These are phyloP conservation scores for Rhipidura dahli DNA, from an alignment of 2,113 vertebrate species.

Conservation along the genomic window DNA sequence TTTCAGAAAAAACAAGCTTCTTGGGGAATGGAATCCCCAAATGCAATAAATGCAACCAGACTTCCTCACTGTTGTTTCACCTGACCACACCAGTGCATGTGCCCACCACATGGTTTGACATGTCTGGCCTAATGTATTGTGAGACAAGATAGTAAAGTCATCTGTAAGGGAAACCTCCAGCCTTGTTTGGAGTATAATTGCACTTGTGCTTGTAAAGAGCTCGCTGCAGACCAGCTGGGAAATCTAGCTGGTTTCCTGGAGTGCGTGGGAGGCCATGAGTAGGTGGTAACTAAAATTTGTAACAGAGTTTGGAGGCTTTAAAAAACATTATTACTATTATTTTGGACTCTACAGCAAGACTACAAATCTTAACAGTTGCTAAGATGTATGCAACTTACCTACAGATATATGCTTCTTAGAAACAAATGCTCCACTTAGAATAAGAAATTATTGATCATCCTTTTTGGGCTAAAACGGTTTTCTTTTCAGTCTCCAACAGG, in stretches of 20 bases:
- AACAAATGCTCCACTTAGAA: background rate
- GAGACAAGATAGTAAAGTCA: background rate
- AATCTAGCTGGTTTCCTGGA: conserved; percentile 3
- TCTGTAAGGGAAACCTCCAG: background rate
- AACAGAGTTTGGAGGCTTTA: background rate
- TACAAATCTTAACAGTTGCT: background rate
- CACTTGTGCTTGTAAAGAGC: background rate
- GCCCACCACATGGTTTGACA: background rate
- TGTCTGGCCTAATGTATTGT: background rate
- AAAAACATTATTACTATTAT: background rate
- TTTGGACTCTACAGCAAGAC: background rate
- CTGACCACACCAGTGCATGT: accelerated
- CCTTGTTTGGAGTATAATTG: background rate
- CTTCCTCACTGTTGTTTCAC: background rate
- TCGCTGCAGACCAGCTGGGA: conserved; percentile 6
- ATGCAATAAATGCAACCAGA: background rate
- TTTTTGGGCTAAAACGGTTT: background rate
- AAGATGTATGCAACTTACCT: background rate
- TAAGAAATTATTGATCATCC: background rate
- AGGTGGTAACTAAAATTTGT: conserved; percentile 45
- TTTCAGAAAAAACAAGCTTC: background rate
- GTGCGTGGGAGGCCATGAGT: background rate
- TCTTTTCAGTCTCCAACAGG: background rate
- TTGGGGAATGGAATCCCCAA: background rate
- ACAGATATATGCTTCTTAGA: background rate